Evolutionary conservation across 2,888 invertebrate genomes (phyloP).

Genomic region (Ornithoptera priamus): DNA sequence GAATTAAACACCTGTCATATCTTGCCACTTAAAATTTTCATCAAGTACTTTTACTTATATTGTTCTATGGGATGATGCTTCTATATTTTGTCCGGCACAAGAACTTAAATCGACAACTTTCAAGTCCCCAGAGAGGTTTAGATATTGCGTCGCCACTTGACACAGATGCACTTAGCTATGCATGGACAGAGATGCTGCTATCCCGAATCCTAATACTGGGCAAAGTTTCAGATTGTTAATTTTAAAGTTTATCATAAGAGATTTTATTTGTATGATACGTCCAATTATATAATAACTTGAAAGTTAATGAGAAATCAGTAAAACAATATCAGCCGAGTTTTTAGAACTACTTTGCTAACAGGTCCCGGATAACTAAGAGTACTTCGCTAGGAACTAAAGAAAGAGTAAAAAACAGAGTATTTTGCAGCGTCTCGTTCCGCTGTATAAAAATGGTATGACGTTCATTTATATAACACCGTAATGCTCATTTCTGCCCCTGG

Average conservation of each 20-base stretch:
- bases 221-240: constrained; percentile 58
- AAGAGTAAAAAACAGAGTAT: no score
- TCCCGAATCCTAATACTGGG: constrained; percentile 58
- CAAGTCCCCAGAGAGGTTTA: constrained; percentile 47
- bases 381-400: no score
- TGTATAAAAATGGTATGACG: no score
- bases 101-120: constrained; percentile 28
- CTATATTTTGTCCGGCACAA: constrained; percentile 1
- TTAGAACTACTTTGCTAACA: no score
- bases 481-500: no score
- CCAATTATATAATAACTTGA: not conserved
- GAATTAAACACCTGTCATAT: not conserved
- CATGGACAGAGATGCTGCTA: constrained; percentile 68
- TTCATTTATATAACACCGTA: no score
- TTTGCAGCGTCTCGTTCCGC: no score
- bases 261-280: constrained; percentile 8
- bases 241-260: constrained; percentile 50
- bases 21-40: not conserved
- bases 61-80: not conserved
- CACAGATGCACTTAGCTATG: constrained; percentile 74
- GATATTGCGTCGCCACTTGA: constrained; percentile 73
- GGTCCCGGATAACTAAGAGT: no score
- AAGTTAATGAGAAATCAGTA: no score
- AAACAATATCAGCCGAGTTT: no score
- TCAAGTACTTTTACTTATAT: not conserved